Percentiles rank a stretch among this genome's conserved stretches.
phyloP scores from a whole-genome alignment of 2,888 invertebrate species.

The Leistus spinibarbis region DNA sequence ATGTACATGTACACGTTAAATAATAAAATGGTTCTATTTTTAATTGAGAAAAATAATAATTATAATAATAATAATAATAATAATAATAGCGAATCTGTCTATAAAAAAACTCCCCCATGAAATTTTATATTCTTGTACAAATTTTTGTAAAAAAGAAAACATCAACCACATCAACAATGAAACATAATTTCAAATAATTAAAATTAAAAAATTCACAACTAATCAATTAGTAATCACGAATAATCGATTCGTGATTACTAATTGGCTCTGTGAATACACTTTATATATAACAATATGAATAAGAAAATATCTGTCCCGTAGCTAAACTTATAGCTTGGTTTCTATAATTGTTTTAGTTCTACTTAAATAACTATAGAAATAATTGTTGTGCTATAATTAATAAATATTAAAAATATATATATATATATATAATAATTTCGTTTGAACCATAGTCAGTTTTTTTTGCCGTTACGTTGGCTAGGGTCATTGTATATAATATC shows the following conservation, averaged over 20 bases:
- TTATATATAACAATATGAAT: too few species aligned
- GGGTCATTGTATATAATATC: neutral
- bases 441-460: neutral
- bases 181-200: constrained; percentile 17
- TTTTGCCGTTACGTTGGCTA: neutral
- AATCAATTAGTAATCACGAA: too few species aligned
- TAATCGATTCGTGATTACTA: too few species aligned
- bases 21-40: neutral
- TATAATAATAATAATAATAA: neutral
- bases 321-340: too few species aligned
- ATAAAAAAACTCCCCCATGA: neutral
- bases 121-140: constrained; percentile 38
- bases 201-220: neutral
- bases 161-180: too few species aligned
- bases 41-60: neutral
- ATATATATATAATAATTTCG: neutral
- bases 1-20: constrained; percentile 23
- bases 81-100: neutral
- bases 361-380: neutral
- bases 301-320: neutral
- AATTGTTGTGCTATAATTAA: neutral
- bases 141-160: constrained; percentile 30
- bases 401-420: neutral
- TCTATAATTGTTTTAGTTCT: too few species aligned
- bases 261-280: too few species aligned